phyloP scores from a whole-genome alignment of 2,113 vertebrate species.

The Calyptomena viridis region DNA sequence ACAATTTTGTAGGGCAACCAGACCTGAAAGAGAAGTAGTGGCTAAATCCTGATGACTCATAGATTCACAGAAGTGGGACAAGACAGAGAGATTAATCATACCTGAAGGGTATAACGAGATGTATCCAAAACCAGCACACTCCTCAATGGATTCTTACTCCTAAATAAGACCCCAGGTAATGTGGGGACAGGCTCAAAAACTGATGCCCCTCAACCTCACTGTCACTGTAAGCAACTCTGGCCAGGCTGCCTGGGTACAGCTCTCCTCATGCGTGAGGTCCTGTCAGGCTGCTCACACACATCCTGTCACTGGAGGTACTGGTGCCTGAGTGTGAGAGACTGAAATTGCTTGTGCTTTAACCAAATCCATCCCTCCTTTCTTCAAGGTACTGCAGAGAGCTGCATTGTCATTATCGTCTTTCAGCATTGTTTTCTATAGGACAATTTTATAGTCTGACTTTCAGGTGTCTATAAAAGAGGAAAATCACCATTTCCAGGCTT shows the following conservation, averaged over 20 bases:
- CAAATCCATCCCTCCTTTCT: not conserved
- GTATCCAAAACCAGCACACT: not conserved
- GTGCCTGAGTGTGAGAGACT: not conserved
- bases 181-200: not conserved
- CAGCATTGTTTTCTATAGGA: not conserved
- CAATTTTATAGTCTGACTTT: not conserved
- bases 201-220: not conserved
- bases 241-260: not conserved
- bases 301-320: not conserved
- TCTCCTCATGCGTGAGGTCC: not conserved
- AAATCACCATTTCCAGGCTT: not conserved
- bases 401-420: not conserved
- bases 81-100: not conserved
- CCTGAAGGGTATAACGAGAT: not conserved
- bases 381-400: not conserved
- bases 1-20: not conserved
- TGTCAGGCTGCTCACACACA: not conserved
- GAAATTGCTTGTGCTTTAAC: not conserved
- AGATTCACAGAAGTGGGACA: not conserved
- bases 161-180: not conserved
- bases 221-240: not conserved
- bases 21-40: not conserved
- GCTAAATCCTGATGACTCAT: not conserved
- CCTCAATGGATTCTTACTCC: not conserved
- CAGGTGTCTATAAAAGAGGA: not conserved